Percentiles rank a stretch among this genome's conserved stretches.
Evolutionary conservation across 2,888 invertebrate genomes (phyloP).

Genomic region (Glaucopsyche alexis): DNA sequence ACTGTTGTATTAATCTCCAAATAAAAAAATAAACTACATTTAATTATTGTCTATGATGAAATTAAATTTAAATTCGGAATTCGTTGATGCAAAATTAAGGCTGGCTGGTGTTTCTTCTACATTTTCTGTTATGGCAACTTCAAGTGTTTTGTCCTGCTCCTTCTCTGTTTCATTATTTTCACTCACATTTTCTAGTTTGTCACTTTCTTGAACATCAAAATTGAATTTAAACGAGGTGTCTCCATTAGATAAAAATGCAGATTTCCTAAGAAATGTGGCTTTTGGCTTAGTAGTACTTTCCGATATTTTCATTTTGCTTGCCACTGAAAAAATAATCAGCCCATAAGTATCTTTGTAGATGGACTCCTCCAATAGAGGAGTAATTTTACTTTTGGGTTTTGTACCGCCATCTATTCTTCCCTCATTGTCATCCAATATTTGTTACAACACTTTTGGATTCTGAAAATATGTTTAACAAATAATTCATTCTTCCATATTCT

Average conservation of each 20-base stretch:
- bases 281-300: conserved; percentile 74
- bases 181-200: conserved; percentile 39
- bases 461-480: conserved; percentile 18
- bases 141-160: conserved; percentile 29
- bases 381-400: background rate
- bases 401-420: background rate
- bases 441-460: background rate
- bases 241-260: conserved; percentile 74
- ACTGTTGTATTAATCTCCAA: background rate
- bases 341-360: conserved; percentile 23
- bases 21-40: conserved; percentile 27
- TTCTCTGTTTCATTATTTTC: conserved; percentile 35
- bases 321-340: conserved; percentile 63
- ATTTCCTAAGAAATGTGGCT: conserved; percentile 85
- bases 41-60: conserved; percentile 67
- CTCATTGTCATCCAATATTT: conserved; percentile 18
- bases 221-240: conserved; percentile 79
- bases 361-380: conserved; percentile 23
- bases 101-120: conserved; percentile 39
- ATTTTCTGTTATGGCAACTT: conserved; percentile 32
- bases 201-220: conserved; percentile 54
- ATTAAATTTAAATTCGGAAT: conserved; percentile 83
- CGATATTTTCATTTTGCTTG: conserved; percentile 80
- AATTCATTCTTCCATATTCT: background rate
- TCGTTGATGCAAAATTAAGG: conserved; percentile 68